A percentile compares a stretch with the other conserved stretches of the same genome.
Conservation (phyloP, 2,888 invertebrate species). For the Thumatha senex region DNA sequence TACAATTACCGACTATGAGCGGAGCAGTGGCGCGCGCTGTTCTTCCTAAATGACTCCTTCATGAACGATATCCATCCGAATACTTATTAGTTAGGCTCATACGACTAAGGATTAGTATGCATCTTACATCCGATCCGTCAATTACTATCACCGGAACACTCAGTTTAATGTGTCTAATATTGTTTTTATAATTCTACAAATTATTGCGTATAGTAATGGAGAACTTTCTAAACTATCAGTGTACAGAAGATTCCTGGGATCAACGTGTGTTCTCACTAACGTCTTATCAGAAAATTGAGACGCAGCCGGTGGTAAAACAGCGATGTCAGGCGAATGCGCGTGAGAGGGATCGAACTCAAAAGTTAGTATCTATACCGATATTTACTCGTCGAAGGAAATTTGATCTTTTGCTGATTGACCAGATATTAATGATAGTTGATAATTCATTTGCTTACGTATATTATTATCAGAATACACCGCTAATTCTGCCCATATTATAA, state of each 20-base stretch:
- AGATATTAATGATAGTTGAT: no score
- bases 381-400: constrained; percentile 6
- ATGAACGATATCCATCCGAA: constrained; percentile 71
- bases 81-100: constrained; percentile 65
- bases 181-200: neutral
- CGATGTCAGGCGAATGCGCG: constrained; percentile 92
- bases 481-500: no score
- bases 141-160: constrained; percentile 5
- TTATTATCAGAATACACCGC: no score
- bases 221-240: constrained; percentile 62
- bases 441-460: no score
- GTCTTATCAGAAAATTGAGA: constrained; percentile 52
- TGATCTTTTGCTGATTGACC: neutral
- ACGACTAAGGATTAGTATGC: constrained; percentile 65
- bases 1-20: constrained; percentile 80
- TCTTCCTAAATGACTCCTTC: constrained; percentile 82
- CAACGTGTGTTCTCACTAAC: constrained; percentile 50
- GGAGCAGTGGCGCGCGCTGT: constrained; percentile 79
- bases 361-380: constrained; percentile 80
- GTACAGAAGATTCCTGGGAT: constrained; percentile 63
- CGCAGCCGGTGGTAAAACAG: constrained; percentile 79
- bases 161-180: neutral
- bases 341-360: constrained; percentile 92
- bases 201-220: constrained; percentile 50
- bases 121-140: constrained; percentile 43